Evolutionary conservation across 2,888 invertebrate species (phyloP), one percentile per base, ranked within the genome.

Genomic region (Cyclophora punctaria): DNA sequence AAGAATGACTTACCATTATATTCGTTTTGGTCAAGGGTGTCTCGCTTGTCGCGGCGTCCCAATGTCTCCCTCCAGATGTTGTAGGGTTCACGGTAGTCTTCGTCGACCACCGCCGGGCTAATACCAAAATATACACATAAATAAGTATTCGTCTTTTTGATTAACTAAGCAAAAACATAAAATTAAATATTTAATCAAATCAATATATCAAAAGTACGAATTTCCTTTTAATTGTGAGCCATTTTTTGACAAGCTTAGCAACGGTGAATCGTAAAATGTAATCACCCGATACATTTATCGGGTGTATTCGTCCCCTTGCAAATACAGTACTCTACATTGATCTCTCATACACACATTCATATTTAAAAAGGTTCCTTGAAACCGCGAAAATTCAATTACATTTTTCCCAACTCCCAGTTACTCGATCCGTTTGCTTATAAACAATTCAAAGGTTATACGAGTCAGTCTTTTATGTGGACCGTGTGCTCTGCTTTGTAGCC

Each of bases 41-140:
- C 81, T 0, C 81, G 72, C 58, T 87, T 87, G 52, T 86, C 82
- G 0, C 83, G 79, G 7, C 83, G 83, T 4, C 86, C 85, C 3
- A 88, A 71, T 2, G 87, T 87, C 62, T 88, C 87, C 46, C 86
- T 68, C 87, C 87, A 88, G 56, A 88, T 88, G 59, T 87, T 88
- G 65, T 87, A 88, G 4, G 87, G 87, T 60, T 88, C 87, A 35
- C 87, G 67, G 55, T 88, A 87, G 64, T 86, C 87, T 61, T 88
- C 87, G 51, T 88, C 87, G 41, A 88, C 87, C n/a, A 88, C 78
- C 3, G 87, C 83, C 3, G 87, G 87, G 48, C 87, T 87, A 66
- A 37, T 56, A 46, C 42, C 33, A 48, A 40, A 48, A 40, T 34
- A 35, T 46, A 20, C 20, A 20, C 20, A 20, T 20, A 20, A 20